Base-by-base conservation (phyloP, 2,113 vertebrate genomes). In the Laterallus jamaicensis region DNA sequence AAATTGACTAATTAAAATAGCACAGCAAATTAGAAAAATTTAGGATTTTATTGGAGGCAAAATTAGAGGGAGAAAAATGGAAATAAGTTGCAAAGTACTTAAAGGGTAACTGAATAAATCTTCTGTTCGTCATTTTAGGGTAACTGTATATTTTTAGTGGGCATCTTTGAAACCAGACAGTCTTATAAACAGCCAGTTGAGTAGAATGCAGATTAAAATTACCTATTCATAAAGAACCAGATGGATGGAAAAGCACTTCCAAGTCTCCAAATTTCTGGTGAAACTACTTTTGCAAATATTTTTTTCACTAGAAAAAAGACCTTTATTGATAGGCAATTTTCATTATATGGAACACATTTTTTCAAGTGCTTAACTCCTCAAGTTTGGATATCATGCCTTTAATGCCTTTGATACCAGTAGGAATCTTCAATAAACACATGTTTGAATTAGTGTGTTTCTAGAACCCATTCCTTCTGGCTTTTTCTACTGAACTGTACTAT, bases 1-100 rank as follows among this genome's bases (percentile, higher is more conserved):
- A 93, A 97, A 97, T 52, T 86, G 90, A 91, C 94, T 97, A 97
- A 97, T 97, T 97, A 96, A 95, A 98, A 97, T 93, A 95, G 89
- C 88, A 95, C 44, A 92, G 76, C 86, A 97, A 97, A 97, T 97
- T 94, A 97, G 79, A 97, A 96, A 96, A 97, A 97, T 49, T 92
- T 88, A 95, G 73, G 91, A 93, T 95, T 96, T 92, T 88, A 96
- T 88, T 93, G 35, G 93, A 93, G 73, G 93, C 73, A 93, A 96
- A 97, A 97, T 92, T 73, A 90, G 69, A 93, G 71, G 73, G 37
- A 95, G 90, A 92, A 97, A 86, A 97, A 93, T 56, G 28, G 92
- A 96, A 97, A 95, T 94, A 97, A 96, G 55, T 90, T 91, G 52
- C 66, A 70, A 96, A 97, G 67, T 96, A 96, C 79, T 93, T 94